Evolutionary conservation across 2,797 vertebrate species (phyloP), one percentile per base, ranked within the genome.

Genomic region (Enteromius viviparus): DNA sequence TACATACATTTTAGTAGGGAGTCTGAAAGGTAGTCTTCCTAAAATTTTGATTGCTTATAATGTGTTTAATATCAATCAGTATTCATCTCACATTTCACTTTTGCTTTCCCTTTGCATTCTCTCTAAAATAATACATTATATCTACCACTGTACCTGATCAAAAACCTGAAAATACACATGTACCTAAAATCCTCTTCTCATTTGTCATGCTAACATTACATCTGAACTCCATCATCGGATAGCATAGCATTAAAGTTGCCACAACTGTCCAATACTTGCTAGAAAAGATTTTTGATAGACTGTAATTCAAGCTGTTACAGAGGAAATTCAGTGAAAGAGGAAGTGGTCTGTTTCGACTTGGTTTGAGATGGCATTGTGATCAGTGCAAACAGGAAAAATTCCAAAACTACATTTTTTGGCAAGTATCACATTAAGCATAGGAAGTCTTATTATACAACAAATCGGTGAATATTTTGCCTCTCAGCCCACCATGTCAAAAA

Each of bases 1-100:
- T 78, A 74, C 81, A 84, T 81, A 82, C 81, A 85, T 51, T 77
- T 42, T 62, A 80, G 66, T 29, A 77, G 79, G 65, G 71, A 84
- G 64, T 72, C 83, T 42, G 45, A 78, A 65, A 88, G 62, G 53
- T 53, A 88, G 81, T 23, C 40, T 6, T 49, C 4, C 47, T 53
- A 51, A 17, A 29, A 70, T 58, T 75, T 23, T 66, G 68, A 49
- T 64, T n/a, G 26, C 26, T 65, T 76, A n/a, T 76, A 19, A 62
- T 1, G 66, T 72, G 29, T 77, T 85, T 68, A 26, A 29, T 68
- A 68, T 42, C 14, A 86, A 37, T 55, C 51, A 45, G 34, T 64
- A 45, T 58, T 84, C 32, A 64, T 82, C 47, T 74, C 29, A 64
- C 1, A 79, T 71, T 65, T 68, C 45, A 19, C 19, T 58, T 76